Evolutionary conservation across 2,797 vertebrate species (phyloP).

Genomic region (Pygocentrus nattereri): DNA sequence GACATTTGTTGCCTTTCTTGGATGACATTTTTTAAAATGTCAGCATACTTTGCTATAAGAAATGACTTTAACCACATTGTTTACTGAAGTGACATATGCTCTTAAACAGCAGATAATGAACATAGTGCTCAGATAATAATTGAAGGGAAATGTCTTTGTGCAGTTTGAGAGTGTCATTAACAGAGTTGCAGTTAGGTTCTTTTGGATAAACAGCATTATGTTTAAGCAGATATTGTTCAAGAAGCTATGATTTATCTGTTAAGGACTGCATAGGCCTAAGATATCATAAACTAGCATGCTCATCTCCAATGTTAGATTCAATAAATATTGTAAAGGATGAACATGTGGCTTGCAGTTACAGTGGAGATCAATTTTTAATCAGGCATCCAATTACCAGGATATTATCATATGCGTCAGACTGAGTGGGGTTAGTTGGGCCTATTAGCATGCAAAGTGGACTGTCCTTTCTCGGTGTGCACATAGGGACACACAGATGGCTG

Average conservation of each 20-base stretch:
- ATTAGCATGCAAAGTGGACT: conserved; percentile 82
- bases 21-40: conserved; percentile 39
- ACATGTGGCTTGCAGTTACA: not conserved
- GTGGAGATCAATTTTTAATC: conserved; percentile 4
- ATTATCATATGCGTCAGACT: conserved; percentile 26
- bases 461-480: conserved; percentile 18
- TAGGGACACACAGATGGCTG: not conserved
- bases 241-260: not conserved
- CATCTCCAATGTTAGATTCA: conserved; percentile 3
- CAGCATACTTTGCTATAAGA: not conserved
- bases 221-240: not conserved
- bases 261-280: not conserved
- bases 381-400: conserved; percentile 16
- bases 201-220: not conserved
- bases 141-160: too few relatives aligned
- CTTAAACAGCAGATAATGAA: not conserved
- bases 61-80: conserved; percentile 8
- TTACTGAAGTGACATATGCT: not conserved
- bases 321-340: not conserved
- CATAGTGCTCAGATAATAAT: not conserved
- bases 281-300: not conserved
- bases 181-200: not conserved
- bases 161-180: not conserved
- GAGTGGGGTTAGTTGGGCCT: conserved; percentile 71
- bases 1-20: conserved; percentile 13